Base-by-base conservation (phyloP, 1,140 invertebrate species). In the Chlorops oryzae region DNA sequence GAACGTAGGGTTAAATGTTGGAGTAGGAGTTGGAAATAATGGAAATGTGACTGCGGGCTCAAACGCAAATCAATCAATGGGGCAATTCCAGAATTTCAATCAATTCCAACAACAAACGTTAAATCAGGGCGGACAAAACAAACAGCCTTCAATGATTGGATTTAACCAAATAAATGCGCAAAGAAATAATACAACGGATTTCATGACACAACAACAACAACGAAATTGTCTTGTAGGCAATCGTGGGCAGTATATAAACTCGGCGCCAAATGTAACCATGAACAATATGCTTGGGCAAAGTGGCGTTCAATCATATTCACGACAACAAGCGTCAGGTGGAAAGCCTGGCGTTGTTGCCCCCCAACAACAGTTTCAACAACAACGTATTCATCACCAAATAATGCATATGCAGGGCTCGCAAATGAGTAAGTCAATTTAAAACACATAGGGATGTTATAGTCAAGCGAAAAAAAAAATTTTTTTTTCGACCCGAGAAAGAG, bases 131-230 rank as follows among this genome's bases (percentile, higher is more conserved):
- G 57, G 63, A 17, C 64, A 60, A 20, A 63, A 64, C 44, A 63
- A 66, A 32, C 62, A 65, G 24, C 47, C 75, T 70, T 59, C 74
- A 50, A 75, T 78, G 63, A 70, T 68, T 57, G 62, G 65, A 41
- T 72, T 70, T 20, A 68, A 70, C 63, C 70, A 70, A 52, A 72
- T 72, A 64, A 57, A 57, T 50, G 62, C 59, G 42, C 67, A 68
- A 23, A 64, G 72, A 25, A 60, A 73, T 35, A 76, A 70, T 62
- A 72, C 76, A 50, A 56, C 63, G 5, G 70, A 72, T 49, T 72
- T 65, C 22, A 74, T 78, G 35, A 72, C 77, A 38, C 77, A 80
- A 32, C 81, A 82, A 55, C 79, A 81, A 44, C 61, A 63, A 47
- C 59, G 65, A 18, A 59, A 63, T 1, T 52, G 55, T 20, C 18